Percentiles rank a stretch among this genome's conserved stretches.
These are phyloP conservation scores for Zoroaster sp. DNA, from an alignment of 53 echinoderm and acorn worm species.

Conservation along the genomic window DNA sequence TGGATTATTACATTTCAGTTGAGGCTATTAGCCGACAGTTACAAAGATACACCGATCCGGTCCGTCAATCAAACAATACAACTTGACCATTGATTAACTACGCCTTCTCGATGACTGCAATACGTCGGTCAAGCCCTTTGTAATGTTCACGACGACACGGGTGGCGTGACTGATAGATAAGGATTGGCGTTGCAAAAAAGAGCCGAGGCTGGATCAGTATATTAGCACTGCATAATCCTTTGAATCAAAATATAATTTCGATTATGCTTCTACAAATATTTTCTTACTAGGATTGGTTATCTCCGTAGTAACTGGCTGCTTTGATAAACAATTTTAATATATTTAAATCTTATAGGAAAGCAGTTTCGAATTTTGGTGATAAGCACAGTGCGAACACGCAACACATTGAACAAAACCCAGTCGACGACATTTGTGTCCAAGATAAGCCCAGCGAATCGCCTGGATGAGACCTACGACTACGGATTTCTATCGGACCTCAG, in stretches of 20 bases:
- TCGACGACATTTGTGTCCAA: background rate
- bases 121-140: too few relatives aligned
- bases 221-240: too few relatives aligned
- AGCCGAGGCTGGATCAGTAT: too few relatives aligned
- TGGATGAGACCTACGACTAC: slow-evolving; percentile 59
- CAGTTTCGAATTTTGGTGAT: slow-evolving; percentile 72
- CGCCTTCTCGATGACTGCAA: too few relatives aligned
- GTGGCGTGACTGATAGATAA: too few relatives aligned
- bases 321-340: background rate
- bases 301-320: background rate
- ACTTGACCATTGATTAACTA: too few relatives aligned
- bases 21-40: too few relatives aligned
- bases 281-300: background rate
- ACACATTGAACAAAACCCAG: slow-evolving; percentile 52
- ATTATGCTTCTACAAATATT: background rate
- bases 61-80: too few relatives aligned
- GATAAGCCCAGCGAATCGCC: slow-evolving; percentile 33
- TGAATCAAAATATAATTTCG: background rate
- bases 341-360: slow-evolving; percentile 37
- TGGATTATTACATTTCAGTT: too few relatives aligned
- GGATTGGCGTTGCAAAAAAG: too few relatives aligned
- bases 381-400: slow-evolving; percentile 69
- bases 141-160: too few relatives aligned
- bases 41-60: too few relatives aligned
- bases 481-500: slow-evolving; percentile 72